phyloP scores from a whole-genome alignment of 2,888 invertebrate species.

The Synergus umbraculus region DNA sequence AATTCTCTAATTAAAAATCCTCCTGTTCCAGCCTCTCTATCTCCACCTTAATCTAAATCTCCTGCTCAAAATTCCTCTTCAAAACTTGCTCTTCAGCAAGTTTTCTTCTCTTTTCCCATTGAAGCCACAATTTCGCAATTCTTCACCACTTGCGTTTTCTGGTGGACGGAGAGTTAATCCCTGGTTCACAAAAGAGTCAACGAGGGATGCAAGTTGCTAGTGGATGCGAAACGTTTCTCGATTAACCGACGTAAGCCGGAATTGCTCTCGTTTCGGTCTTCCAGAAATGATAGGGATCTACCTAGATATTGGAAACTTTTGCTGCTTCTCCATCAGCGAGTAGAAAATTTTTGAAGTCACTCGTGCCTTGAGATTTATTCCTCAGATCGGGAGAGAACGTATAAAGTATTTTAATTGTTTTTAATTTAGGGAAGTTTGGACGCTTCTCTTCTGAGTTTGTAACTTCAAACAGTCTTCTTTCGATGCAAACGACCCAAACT shows the following conservation, averaged over 20 bases:
- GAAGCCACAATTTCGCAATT: background rate
- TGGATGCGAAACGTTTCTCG: conserved; percentile 57
- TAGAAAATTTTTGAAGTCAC: background rate
- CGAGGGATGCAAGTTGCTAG: conserved; percentile 52
- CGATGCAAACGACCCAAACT: background rate
- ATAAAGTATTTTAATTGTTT: background rate
- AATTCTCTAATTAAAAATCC: no score
- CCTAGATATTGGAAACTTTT: conserved; percentile 56
- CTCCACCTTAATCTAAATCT: no score
- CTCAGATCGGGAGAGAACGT: conserved; percentile 7
- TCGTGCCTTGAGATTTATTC: background rate
- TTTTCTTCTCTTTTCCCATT: background rate
- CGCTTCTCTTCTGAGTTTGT: background rate
- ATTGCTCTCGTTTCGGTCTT: conserved; percentile 60
- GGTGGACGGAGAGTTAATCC: conserved; percentile 57
- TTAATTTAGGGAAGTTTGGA: background rate
- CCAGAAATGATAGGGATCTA: conserved; percentile 49
- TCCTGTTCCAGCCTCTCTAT: no score
- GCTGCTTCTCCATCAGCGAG: conserved; percentile 44
- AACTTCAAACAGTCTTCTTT: background rate
- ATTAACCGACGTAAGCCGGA: conserved; percentile 59
- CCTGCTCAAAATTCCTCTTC: no score
- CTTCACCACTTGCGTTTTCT: conserved; percentile 45
- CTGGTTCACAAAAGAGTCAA: conserved; percentile 51
- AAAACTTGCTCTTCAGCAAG: background rate